A percentile compares a stretch with the other conserved stretches of the same genome.
phyloP scores from a whole-genome alignment of 2,888 invertebrate genomes.

The Lithophane ornitopus region DNA sequence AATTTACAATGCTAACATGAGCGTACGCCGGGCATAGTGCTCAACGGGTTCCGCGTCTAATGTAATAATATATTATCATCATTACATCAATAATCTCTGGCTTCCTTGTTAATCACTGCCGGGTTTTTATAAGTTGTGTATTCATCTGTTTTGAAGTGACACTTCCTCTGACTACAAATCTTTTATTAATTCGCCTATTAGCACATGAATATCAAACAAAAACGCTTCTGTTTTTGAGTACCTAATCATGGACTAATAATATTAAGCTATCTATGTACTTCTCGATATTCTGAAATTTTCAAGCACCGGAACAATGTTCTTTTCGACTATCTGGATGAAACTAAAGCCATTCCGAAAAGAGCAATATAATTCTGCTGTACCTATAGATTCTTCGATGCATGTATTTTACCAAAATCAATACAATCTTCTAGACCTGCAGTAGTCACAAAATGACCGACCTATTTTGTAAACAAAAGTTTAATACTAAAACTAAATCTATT shows the following conservation, averaged over 20 bases:
- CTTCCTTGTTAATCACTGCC: conserved; percentile 57
- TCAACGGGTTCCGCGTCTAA: conserved; percentile 46
- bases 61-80: conserved; percentile 37
- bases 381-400: not conserved
- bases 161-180: conserved; percentile 20
- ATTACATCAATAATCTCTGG: conserved; percentile 47
- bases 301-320: not conserved
- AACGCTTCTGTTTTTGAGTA: not conserved
- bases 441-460: too few relatives aligned
- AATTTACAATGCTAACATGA: conserved; percentile 66
- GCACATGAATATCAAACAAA: not conserved
- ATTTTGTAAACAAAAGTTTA: too few relatives aligned
- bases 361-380: not conserved
- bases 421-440: not conserved
- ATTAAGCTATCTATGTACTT: not conserved
- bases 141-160: conserved; percentile 8
- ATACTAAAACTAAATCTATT: too few relatives aligned
- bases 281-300: not conserved
- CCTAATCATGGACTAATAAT: not conserved
- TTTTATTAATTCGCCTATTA: not conserved
- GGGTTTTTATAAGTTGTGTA: conserved; percentile 35
- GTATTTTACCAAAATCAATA: not conserved
- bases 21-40: conserved; percentile 38
- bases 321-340: not conserved
- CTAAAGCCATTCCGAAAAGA: conserved; percentile 16